phyloP scores from a whole-genome alignment of 2,113 vertebrate species.

The western clawed frog (Xenopus tropicalis) region DNA sequence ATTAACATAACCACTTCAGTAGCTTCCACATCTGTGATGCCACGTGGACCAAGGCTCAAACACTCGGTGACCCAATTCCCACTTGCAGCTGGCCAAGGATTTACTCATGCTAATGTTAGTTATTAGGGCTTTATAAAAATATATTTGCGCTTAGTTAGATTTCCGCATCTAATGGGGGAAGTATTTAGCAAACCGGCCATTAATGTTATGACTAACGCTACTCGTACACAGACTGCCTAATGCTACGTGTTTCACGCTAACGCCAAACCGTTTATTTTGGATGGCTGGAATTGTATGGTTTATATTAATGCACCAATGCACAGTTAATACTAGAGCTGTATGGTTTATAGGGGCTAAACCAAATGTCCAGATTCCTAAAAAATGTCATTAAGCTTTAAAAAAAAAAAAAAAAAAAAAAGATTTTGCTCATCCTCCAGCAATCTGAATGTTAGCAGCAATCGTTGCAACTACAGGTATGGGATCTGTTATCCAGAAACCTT shows the following conservation, averaged over 20 bases:
- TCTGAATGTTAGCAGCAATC: too few species aligned
- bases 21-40: conserved; percentile 12
- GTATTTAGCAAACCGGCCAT: conserved; percentile 3
- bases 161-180: conserved; percentile 15
- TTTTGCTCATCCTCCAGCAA: too few species aligned
- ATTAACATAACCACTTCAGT: conserved; percentile 13
- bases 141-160: conserved; percentile 2
- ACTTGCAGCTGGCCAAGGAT: conserved; percentile 8
- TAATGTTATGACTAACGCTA: not conserved
- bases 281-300: not conserved
- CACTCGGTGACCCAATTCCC: conserved; percentile 23
- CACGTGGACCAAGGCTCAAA: conserved; percentile 1
- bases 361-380: too few species aligned
- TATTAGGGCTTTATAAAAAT: conserved; percentile 13
- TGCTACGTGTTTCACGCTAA: not conserved
- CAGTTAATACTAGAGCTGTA: not conserved
- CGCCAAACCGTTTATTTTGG: not conserved
- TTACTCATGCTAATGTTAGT: conserved; percentile 22
- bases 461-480: too few species aligned
- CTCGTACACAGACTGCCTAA: not conserved
- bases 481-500: too few species aligned
- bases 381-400: too few species aligned
- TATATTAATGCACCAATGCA: not conserved
- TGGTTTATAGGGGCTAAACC: not conserved
- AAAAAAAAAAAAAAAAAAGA: too few species aligned